Base-by-base conservation (phyloP, 2,888 invertebrate species). In the Craniophora ligustri region DNA sequence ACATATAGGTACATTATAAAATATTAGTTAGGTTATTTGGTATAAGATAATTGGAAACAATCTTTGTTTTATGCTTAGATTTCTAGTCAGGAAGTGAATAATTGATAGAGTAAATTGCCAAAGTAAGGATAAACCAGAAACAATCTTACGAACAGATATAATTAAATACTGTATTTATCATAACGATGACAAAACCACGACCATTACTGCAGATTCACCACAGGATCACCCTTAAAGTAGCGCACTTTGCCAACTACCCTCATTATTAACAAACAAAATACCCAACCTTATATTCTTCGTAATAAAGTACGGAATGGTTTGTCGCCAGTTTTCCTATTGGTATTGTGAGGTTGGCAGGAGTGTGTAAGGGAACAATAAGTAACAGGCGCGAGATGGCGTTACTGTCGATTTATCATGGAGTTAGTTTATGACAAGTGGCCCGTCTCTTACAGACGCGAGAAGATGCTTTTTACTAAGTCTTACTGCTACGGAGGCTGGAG, bases 361-460 rank as follows among this genome's bases (percentile, higher is more conserved):
- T 86, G 86, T 79, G 86, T 87, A 87, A 90, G 86, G 88, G 87
- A 87, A 87, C 87, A 90, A 87, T 91, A 91, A 88, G 82, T 86
- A 86, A 83, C 90, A 90, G 88, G 78, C 79, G 74, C 85, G 83
- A 90, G 91, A 91, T 89, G 90, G 66, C 74, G 57, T 28, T 57
- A 15, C 67, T 63, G 83, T 83, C 88, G 81, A 92, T 92, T 92
- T 92, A 92, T 92, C 92, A 91, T 84, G 67, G 75, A 75, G 84
- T 81, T 84, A 87, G 87, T 90, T 54, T 87, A 88, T 90, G 92
- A 92, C 90, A 89, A 92, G 92, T 91, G 89, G 87, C 84, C 88
- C 79, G 92, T 91, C 92, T 65, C 50, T 59, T 67, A 40, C 92
- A 92, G 88, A 77, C 81, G 74, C 69, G 58, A 67, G 75, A 81